Evolutionary conservation across 2,113 vertebrate species (phyloP), one percentile per base, ranked within the genome.

Genomic region (Oreamnos americanus): DNA sequence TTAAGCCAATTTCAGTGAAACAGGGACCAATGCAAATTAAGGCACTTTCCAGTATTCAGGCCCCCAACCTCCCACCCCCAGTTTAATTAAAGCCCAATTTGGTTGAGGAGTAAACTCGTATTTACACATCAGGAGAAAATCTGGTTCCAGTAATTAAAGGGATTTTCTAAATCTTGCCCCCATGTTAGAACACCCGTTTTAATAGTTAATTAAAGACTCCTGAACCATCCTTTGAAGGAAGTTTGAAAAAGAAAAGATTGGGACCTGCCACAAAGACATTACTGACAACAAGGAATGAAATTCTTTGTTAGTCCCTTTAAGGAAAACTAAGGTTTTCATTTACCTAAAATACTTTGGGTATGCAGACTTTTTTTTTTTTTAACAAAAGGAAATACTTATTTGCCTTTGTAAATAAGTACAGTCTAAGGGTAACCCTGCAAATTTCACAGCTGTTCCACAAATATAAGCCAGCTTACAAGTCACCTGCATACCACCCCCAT

Each of bases 81-180:
- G 47, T 76, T 98, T 98, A 98, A 98, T 98, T 97, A 98, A 98
- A 97, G 93, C 91, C 91, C 96, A 98, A 95, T 98, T 98, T 94
- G 84, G 97, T 96, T 93, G 78, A 26, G 33, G 82, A 98, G 76
- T 95, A 98, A 98, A 98, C 96, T 90, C 85, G 81, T 98, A 98
- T 98, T 99, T 98, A 97, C 79, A 98, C 97, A 98, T 98, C 96
- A 98, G 79, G 95, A 97, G 97, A 96, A 98, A 98, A 98, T 97
- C 98, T 98, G 47, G 98, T 98, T 99, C 96, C 96, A 98, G 96
- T 98, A 98, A 99, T 99, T 98, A 99, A 98, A 99, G 93, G 96
- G 97, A 99, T 98, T 98, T 97, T 98, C 94, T 98, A 98, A 98
- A 98, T 98, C 98, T 98, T 95, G 96, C 94, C 93, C 98, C 97